Conservation (phyloP, 1,140 invertebrate genomes). For the Nomia melanderi region DNA sequence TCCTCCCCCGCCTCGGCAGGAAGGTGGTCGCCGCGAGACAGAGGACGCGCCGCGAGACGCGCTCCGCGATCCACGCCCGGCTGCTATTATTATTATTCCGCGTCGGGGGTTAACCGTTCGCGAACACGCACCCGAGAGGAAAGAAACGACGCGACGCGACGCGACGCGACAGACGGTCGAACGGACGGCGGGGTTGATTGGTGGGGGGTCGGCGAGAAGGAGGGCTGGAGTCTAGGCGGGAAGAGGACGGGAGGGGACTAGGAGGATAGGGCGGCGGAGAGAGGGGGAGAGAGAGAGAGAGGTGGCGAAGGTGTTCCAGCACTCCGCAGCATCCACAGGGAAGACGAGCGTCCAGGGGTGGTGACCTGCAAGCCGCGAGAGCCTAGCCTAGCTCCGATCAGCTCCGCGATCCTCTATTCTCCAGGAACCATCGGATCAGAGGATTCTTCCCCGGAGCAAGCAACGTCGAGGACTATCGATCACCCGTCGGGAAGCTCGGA, state of each 20-base stretch:
- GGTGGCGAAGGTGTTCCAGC: conserved; percentile 25
- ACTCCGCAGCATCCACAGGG: conserved; percentile 53
- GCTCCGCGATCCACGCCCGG: no score
- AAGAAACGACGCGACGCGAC: background rate
- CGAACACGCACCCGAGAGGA: no score
- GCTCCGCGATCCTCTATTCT: no score
- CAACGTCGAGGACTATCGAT: no score
- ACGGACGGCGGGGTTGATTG: background rate
- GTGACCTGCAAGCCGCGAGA: conserved; percentile 56
- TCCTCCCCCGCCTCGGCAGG: no score
- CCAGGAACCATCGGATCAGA: background rate
- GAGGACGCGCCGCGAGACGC: conserved; percentile 13
- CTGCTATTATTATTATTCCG: no score
- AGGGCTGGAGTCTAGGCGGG: no score
- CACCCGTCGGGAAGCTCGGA: no score
- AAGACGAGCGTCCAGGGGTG: conserved; percentile 60
- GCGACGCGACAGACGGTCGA: background rate
- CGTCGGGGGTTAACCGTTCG: no score
- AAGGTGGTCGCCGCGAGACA: background rate
- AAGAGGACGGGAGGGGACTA: background rate
- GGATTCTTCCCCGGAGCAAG: background rate
- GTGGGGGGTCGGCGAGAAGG: background rate
- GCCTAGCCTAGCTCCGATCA: no score
- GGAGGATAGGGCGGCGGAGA: background rate
- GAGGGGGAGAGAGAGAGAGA: background rate